These are phyloP conservation scores for Pipistrellus kuhlii DNA, from an alignment of 2,797 vertebrate species.

Conservation along the genomic window DNA sequence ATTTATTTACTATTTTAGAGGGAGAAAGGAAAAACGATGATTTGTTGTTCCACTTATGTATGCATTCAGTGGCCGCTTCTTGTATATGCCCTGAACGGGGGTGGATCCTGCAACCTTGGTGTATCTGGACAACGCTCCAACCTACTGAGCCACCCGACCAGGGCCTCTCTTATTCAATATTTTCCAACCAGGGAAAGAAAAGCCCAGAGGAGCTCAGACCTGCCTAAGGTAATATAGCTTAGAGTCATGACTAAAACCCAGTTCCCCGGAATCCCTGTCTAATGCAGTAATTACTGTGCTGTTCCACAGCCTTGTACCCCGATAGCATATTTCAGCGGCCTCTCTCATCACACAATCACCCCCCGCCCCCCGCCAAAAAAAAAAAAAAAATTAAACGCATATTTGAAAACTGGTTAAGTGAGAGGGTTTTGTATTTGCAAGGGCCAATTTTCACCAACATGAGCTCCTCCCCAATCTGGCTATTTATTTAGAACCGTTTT, in stretches of 20 bases:
- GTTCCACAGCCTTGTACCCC: neutral
- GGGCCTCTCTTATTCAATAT: neutral
- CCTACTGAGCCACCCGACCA: neutral
- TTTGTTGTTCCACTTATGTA: neutral
- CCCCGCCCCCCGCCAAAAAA: no score
- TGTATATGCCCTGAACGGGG: no score
- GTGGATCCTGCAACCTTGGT: neutral
- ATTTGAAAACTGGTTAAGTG: constrained; percentile 15
- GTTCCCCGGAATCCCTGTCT: neutral
- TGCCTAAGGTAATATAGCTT: neutral
- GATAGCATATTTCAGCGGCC: neutral
- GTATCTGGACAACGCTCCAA: neutral
- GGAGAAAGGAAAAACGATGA: neutral
- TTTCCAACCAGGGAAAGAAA: neutral
- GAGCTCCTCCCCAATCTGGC: neutral
- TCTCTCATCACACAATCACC: neutral
- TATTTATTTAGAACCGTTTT: constrained; percentile 29
- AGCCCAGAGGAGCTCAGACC: neutral
- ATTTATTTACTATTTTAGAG: neutral
- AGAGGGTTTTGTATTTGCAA: neutral
- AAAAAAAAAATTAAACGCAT: neutral
- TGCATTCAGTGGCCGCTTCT: neutral
- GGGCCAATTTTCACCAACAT: neutral
- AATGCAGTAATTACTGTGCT: neutral
- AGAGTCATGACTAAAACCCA: neutral